Evolutionary conservation across 1,140 invertebrate genomes (phyloP).

Genomic region (Panagrolaimus sp.): DNA sequence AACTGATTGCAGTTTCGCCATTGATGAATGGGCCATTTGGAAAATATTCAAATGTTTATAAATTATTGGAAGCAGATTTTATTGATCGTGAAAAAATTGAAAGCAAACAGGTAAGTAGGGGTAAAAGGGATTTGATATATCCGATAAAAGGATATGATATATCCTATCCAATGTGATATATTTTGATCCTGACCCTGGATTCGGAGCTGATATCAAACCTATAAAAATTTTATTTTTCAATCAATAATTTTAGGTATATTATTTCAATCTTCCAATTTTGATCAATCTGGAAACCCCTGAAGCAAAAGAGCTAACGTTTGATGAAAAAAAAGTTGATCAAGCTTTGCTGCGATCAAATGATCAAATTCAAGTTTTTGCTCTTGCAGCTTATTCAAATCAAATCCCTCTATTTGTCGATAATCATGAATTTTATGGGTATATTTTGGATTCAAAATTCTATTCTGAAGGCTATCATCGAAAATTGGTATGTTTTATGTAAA

Average conservation of each 20-base stretch:
- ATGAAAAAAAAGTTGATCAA: slow-evolving; percentile 65
- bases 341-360: slow-evolving; percentile 68
- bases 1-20: slow-evolving; percentile 63
- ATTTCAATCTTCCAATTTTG: slow-evolving; percentile 83
- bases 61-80: slow-evolving; percentile 23
- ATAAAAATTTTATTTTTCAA: no score
- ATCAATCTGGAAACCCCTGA: slow-evolving; percentile 69
- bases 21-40: slow-evolving; percentile 33
- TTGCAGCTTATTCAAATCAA: slow-evolving; percentile 72
- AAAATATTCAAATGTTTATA: slow-evolving; percentile 37
- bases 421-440: slow-evolving; percentile 51
- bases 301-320: slow-evolving; percentile 73
- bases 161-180: no score
- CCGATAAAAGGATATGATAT: no score
- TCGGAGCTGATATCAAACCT: no score
- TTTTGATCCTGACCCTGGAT: no score
- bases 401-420: slow-evolving; percentile 56
- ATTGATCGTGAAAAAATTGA: slow-evolving; percentile 21
- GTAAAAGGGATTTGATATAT: no score
- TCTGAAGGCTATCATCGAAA: slow-evolving; percentile 28
- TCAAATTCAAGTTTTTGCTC: slow-evolving; percentile 88
- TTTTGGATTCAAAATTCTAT: slow-evolving; percentile 64
- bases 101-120: slow-evolving; percentile 23
- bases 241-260: slow-evolving; percentile 71
- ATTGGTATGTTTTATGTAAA: slow-evolving; percentile 21